A percentile compares a stretch with the other conserved stretches of the same genome.
These are phyloP conservation scores for Apis cerana DNA, from an alignment of 1,140 invertebrate genomes.

Conservation along the genomic window DNA sequence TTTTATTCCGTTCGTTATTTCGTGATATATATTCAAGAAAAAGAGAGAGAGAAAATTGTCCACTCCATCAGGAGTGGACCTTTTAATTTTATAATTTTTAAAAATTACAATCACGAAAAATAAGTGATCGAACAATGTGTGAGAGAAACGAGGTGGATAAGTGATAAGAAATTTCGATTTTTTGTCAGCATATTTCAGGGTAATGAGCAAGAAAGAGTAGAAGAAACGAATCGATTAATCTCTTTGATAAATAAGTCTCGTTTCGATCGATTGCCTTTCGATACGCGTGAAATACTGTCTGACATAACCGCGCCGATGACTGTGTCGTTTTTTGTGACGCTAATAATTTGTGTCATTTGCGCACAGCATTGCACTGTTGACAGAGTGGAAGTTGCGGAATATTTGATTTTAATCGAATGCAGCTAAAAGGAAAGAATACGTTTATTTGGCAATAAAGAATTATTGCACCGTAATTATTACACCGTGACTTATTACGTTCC, in stretches of 20 bases:
- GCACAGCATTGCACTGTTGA: neutral
- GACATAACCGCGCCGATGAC: neutral
- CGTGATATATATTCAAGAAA: too few relatives aligned
- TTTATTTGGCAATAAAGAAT: neutral
- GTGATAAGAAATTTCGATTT: neutral
- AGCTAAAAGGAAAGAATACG: neutral
- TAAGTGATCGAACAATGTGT: too few relatives aligned
- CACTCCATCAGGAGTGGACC: too few relatives aligned
- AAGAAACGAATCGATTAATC: neutral
- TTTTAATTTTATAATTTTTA: too few relatives aligned
- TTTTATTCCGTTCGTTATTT: neutral
- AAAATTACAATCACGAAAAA: too few relatives aligned
- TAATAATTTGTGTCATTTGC: constrained; percentile 9
- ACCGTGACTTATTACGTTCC: too few relatives aligned
- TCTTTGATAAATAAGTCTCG: neutral
- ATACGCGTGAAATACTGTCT: neutral
- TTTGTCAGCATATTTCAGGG: neutral
- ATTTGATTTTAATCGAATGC: constrained; percentile 12
- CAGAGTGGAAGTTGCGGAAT: neutral
- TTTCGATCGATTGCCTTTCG: constrained; percentile 1
- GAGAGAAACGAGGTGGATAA: too few relatives aligned
- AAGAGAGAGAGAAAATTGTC: too few relatives aligned
- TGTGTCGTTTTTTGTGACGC: neutral
- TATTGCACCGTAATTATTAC: too few relatives aligned
- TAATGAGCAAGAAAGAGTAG: too few relatives aligned